phyloP scores from a whole-genome alignment of 2,888 invertebrate genomes.

The Dusona sp. region DNA sequence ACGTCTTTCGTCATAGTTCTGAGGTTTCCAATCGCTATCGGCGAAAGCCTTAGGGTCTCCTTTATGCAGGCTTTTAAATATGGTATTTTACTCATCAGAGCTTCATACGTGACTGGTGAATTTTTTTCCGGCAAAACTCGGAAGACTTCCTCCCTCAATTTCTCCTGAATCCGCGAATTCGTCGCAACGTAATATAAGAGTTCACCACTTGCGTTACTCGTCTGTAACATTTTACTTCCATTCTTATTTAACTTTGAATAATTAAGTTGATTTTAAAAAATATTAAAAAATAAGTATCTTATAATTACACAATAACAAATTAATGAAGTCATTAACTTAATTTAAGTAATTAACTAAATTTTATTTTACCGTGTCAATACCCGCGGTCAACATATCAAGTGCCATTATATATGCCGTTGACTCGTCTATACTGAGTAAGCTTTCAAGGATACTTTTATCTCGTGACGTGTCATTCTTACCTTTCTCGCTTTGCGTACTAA shows the following conservation, averaged over 20 bases:
- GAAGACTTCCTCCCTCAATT: constrained; percentile 87
- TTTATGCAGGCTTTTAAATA: constrained; percentile 91
- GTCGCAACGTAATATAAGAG: constrained; percentile 88
- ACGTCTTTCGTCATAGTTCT: constrained; percentile 86
- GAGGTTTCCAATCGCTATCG: constrained; percentile 87
- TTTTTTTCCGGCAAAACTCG: constrained; percentile 84
- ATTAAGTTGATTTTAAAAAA: neutral
- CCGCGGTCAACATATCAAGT: constrained; percentile 89
- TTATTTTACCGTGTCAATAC: constrained; percentile 89
- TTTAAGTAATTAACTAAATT: neutral
- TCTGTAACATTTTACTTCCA: constrained; percentile 82
- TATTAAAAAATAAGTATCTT: neutral
- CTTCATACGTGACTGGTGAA: constrained; percentile 83
- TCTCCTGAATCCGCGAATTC: constrained; percentile 88
- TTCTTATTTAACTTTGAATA: neutral
- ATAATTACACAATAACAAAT: neutral
- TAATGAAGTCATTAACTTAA: neutral
- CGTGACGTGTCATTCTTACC: constrained; percentile 17
- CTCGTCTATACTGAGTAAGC: constrained; percentile 87
- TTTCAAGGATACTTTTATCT: constrained; percentile 87
- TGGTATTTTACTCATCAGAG: constrained; percentile 84
- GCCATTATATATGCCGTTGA: constrained; percentile 89
- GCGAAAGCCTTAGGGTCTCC: constrained; percentile 89
- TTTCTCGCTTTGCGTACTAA: constrained; percentile 80
- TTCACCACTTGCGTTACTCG: constrained; percentile 86